These are phyloP conservation scores for Sebastes schlegelii DNA, from an alignment of 2,113 vertebrate species.

Conservation along the genomic window DNA sequence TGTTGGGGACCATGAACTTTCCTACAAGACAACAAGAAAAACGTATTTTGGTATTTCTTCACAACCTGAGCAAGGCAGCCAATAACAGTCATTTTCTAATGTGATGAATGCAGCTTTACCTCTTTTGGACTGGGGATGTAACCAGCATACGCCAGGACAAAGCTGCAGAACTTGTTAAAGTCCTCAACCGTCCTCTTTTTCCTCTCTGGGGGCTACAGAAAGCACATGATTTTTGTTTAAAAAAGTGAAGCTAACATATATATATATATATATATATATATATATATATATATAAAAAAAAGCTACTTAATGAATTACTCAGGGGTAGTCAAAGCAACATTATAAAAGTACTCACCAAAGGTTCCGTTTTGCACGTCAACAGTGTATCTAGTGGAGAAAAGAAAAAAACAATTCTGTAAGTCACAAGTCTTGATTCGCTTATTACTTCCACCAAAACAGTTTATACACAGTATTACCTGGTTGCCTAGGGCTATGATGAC, in stretches of 20 bases:
- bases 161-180: constrained; percentile 95
- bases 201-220: constrained; percentile 88
- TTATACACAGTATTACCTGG: background rate
- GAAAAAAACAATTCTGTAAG: background rate
- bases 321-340: background rate
- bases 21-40: constrained; percentile 73
- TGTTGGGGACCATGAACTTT: constrained; percentile 91
- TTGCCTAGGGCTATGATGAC: background rate
- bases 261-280: background rate
- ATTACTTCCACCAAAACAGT: background rate
- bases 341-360: constrained; percentile 80
- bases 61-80: background rate
- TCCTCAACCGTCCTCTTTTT: constrained; percentile 92
- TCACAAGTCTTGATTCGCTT: background rate
- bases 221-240: constrained; percentile 31
- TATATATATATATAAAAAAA: background rate
- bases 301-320: background rate
- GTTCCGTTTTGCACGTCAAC: constrained; percentile 86
- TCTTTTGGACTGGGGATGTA: constrained; percentile 92
- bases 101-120: constrained; percentile 75
- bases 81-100: background rate
- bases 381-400: constrained; percentile 79
- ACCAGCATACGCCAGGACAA: constrained; percentile 91
- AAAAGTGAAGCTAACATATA: background rate
- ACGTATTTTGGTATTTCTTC: background rate